These are phyloP conservation scores for Parasteatoda lunata DNA, from an alignment of 2,888 invertebrate species.

Conservation along the genomic window DNA sequence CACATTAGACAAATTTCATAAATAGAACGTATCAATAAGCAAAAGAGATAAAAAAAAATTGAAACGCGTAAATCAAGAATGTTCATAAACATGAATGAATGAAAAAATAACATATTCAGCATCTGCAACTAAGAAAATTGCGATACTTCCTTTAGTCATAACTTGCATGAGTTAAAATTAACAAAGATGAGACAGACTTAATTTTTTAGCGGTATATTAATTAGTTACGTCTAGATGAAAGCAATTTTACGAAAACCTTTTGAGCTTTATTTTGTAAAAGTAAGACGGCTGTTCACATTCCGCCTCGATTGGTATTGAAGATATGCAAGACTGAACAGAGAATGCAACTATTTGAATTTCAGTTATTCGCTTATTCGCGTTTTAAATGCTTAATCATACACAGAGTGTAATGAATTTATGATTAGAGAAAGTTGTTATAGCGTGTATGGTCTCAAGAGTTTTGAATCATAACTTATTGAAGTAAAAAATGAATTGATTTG, in stretches of 20 bases:
- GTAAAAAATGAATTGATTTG: slow-evolving; percentile 37
- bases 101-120: no score
- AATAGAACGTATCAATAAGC: background rate
- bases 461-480: slow-evolving; percentile 6
- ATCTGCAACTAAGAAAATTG: no score
- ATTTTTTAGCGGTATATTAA: slow-evolving; percentile 31
- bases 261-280: slow-evolving; percentile 19
- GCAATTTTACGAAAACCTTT: slow-evolving; percentile 3
- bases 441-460: slow-evolving; percentile 7
- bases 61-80: no score
- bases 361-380: no score
- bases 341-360: no score
- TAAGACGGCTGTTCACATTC: slow-evolving; percentile 16
- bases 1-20: slow-evolving; percentile 4
- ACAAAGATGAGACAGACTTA: slow-evolving; percentile 12
- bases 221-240: slow-evolving; percentile 12
- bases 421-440: slow-evolving; percentile 40
- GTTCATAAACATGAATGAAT: no score
- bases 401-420: slow-evolving; percentile 44
- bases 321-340: no score
- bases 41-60: no score
- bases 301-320: slow-evolving; percentile 15
- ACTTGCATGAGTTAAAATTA: background rate
- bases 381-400: background rate
- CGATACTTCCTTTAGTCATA: no score